Evolutionary conservation across 2,888 invertebrate genomes (phyloP).

Genomic region (Hylaea fasciaria): DNA sequence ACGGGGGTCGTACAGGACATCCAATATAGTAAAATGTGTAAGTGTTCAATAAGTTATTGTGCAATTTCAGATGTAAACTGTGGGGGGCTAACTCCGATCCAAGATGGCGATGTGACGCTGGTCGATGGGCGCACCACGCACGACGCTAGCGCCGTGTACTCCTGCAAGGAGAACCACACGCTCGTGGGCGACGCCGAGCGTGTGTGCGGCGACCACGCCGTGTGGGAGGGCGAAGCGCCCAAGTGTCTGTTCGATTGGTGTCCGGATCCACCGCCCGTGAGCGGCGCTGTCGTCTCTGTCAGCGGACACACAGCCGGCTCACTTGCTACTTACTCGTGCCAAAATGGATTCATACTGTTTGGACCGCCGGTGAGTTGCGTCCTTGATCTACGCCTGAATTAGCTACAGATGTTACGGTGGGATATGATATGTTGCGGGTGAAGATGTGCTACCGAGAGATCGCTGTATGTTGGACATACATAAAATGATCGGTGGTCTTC

Average conservation of each 20-base stretch:
- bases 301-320: slow-evolving; percentile 92
- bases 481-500: too few species aligned
- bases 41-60: background rate
- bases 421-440: too few species aligned
- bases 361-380: slow-evolving; percentile 88
- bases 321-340: slow-evolving; percentile 91
- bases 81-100: slow-evolving; percentile 87
- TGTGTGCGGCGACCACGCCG: slow-evolving; percentile 89
- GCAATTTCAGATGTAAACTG: slow-evolving; percentile 91
- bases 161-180: slow-evolving; percentile 94
- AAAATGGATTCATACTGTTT: slow-evolving; percentile 92
- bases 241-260: slow-evolving; percentile 95
- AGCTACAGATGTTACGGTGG: too few species aligned
- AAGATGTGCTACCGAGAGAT: too few species aligned
- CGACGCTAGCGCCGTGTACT: slow-evolving; percentile 90
- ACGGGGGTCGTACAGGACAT: too few species aligned
- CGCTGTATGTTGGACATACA: too few species aligned
- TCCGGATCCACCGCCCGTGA: slow-evolving; percentile 91
- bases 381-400: too few species aligned
- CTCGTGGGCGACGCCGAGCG: slow-evolving; percentile 90
- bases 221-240: slow-evolving; percentile 92
- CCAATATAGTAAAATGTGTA: too few species aligned
- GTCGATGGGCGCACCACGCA: slow-evolving; percentile 90
- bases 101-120: slow-evolving; percentile 89
- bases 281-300: slow-evolving; percentile 89